phyloP scores from a whole-genome alignment of 1,140 invertebrate genomes.

The Phortica variegata region DNA sequence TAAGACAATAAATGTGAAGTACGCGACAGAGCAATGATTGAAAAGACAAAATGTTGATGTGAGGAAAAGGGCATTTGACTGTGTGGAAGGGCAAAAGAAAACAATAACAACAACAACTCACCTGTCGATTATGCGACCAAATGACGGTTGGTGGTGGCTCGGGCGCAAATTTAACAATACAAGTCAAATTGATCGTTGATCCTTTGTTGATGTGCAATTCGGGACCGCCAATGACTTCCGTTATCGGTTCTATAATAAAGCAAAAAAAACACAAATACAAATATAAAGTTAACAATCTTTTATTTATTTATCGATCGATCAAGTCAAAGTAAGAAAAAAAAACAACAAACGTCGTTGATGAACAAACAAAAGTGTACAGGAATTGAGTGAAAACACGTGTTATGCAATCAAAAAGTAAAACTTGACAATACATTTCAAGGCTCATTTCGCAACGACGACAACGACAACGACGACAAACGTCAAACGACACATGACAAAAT shows the following conservation, averaged over 20 bases:
- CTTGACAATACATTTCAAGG: constrained; percentile 37
- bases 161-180: constrained; percentile 77
- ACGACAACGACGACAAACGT: constrained; percentile 15
- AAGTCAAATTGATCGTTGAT: constrained; percentile 86
- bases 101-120: no score
- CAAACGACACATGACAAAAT: constrained; percentile 1
- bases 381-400: constrained; percentile 2
- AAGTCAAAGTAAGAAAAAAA: neutral
- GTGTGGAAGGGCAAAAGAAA: no score
- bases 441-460: constrained; percentile 29
- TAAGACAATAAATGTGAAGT: no score
- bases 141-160: constrained; percentile 76
- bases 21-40: no score
- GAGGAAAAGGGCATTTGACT: no score
- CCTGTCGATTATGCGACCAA: constrained; percentile 80
- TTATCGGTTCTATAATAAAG: constrained; percentile 71
- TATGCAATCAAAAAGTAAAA: constrained; percentile 16
- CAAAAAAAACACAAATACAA: constrained; percentile 4
- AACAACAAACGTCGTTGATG: neutral
- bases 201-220: constrained; percentile 82
- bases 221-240: constrained; percentile 76
- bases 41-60: no score
- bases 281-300: neutral
- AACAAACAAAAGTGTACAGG: constrained; percentile 16
- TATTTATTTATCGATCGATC: no score